A percentile compares a stretch with the other conserved stretches of the same genome.
Conservation (phyloP, 2,113 vertebrate species). For the Saccopteryx bilineata region DNA sequence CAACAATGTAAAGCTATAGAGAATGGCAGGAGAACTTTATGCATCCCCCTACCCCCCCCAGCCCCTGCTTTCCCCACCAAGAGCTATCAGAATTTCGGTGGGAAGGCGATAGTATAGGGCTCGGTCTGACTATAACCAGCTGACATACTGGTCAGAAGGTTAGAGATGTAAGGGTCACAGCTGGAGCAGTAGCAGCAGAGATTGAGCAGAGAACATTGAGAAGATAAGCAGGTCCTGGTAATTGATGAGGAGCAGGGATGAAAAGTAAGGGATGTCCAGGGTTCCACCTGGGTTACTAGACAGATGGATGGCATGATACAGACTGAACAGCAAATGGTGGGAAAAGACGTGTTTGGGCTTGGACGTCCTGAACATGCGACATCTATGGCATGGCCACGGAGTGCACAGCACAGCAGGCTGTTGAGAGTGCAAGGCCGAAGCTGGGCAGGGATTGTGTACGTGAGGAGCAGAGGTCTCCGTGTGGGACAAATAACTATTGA, state of each 20-base stretch:
- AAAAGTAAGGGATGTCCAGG: neutral
- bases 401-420: neutral
- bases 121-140: neutral
- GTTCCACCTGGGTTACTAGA: neutral
- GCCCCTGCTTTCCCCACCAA: no score
- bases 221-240: neutral
- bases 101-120: neutral
- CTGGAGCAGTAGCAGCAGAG: neutral
- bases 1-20: neutral
- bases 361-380: neutral
- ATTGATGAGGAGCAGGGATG: neutral
- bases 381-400: neutral
- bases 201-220: neutral
- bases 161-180: neutral
- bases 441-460: neutral
- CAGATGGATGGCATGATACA: neutral
- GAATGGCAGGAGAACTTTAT: neutral
- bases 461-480: neutral
- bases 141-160: neutral
- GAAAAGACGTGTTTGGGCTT: neutral
- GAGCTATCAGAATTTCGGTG: neutral
- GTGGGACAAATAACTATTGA: neutral
- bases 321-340: neutral
- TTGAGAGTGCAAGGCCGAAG: neutral
- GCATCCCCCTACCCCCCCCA: fast-evolving